phyloP scores from a whole-genome alignment of 2,797 vertebrate genomes.

The Podarcis siculus region DNA sequence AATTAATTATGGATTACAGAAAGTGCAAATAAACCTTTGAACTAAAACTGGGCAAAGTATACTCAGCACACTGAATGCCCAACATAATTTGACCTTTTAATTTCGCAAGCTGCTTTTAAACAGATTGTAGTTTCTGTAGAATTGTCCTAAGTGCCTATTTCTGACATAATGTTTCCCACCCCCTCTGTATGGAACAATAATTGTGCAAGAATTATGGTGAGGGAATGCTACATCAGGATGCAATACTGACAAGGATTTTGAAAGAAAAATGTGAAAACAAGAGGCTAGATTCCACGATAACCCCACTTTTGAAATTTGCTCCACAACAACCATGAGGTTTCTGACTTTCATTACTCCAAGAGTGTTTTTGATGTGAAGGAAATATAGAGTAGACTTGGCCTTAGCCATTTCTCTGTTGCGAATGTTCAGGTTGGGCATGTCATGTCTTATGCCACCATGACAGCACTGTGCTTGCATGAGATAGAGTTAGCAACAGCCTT shows the following conservation, averaged over 20 bases:
- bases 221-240: not conserved
- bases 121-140: not conserved
- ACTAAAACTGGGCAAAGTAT: not conserved
- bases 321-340: not conserved
- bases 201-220: not conserved
- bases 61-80: not conserved
- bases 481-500: too few relatives aligned
- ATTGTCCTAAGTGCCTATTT: not conserved
- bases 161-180: not conserved
- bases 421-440: too few relatives aligned
- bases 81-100: not conserved
- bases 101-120: not conserved
- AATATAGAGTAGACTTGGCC: not conserved
- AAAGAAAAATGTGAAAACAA: not conserved
- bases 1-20: slow-evolving; percentile 23
- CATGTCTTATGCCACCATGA: too few relatives aligned
- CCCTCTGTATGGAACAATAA: not conserved
- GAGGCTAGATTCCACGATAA: not conserved
- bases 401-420: not conserved
- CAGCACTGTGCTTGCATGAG: too few relatives aligned
- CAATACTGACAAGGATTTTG: not conserved
- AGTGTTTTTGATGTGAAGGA: not conserved
- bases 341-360: not conserved
- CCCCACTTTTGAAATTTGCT: too few relatives aligned
- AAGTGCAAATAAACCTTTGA: slow-evolving; percentile 32